Base-by-base conservation (phyloP, 2,797 vertebrate species). In the Protosalanx chinensis region DNA sequence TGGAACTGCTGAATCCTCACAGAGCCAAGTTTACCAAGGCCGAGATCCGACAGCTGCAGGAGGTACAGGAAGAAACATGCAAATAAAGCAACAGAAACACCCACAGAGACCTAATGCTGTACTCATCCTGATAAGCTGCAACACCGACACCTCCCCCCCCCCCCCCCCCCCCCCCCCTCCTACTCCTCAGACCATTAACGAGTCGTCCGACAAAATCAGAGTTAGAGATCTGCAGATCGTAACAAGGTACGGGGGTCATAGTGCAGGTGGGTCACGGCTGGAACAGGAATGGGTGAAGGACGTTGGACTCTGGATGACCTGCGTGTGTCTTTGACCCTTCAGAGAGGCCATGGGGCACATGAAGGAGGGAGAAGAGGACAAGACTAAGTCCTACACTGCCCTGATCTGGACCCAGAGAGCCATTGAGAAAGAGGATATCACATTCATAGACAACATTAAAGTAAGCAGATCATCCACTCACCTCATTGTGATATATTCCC, bases 281-380 rank as follows among this genome's bases (percentile, higher is more conserved):
- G 51, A 53, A 53, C 51, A n/a, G 51, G 5, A 53, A 41, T 41
- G 37, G 37, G 12, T 12, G 37, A 41, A 41, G 7, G 37, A 3
- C 37, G 6, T 41, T 41, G 7, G 7, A 1, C 37, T 41, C 10
- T 49, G 4, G 16, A 60, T 59, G 51, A 5, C 6, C 29, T n/a
- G 27, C n/a, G 23, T n/a, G 29, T 18, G 59, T 37, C 13, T 18
- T 23, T 46, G 4, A 51, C 41, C 0, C 6, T 75, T 27, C 82
- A 99, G 97, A 87, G 97, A 99, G 67, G 96, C 97, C 68, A 94
- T 96, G 89, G 90, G 92, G 68, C 95, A 91, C 12, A 97, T 99
- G 97, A 99, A 99, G 82, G 96, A 97, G 86, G 97, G 97, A 0
- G 97, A 99, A 82, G 96, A 98, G 87, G 96, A 94, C 76, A 99